phyloP scores from a whole-genome alignment of 2,113 vertebrate species.

The Sarotherodon lohbergeri region DNA sequence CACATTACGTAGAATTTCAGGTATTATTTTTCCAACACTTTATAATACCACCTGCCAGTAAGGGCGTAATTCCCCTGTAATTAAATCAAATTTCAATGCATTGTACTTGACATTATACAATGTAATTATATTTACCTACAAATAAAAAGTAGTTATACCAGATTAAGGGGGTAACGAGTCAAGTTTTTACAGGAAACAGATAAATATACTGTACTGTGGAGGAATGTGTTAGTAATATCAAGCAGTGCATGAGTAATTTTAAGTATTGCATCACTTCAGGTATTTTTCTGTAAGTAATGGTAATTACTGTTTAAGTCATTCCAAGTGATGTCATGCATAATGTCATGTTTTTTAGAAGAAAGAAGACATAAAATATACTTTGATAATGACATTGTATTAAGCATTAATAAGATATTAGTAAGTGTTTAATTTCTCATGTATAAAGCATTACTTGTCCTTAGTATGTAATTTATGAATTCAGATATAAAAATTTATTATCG shows the following conservation, averaged over 20 bases:
- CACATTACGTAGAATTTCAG: neutral
- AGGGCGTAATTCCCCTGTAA: neutral
- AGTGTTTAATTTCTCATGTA: neutral
- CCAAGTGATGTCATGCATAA: neutral
- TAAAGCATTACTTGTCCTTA: neutral
- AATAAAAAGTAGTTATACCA: neutral
- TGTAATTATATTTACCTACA: neutral
- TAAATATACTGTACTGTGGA: neutral
- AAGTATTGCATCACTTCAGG: neutral
- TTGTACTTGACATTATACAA: neutral
- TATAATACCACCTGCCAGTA: neutral
- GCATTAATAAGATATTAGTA: neutral
- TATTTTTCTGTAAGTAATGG: neutral
- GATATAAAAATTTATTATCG: neutral
- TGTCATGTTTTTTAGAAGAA: neutral
- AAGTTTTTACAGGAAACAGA: neutral
- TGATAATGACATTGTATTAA: neutral
- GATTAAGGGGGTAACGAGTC: neutral
- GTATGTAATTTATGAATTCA: neutral
- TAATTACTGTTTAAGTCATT: neutral
- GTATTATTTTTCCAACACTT: neutral
- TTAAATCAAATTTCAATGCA: neutral
- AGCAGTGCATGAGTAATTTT: neutral
- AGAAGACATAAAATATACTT: neutral
- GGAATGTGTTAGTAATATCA: neutral